A percentile compares a stretch with the other conserved stretches of the same genome.
Evolutionary conservation across 2,888 invertebrate genomes (phyloP).

Genomic region (Sarcophaga carnaria): DNA sequence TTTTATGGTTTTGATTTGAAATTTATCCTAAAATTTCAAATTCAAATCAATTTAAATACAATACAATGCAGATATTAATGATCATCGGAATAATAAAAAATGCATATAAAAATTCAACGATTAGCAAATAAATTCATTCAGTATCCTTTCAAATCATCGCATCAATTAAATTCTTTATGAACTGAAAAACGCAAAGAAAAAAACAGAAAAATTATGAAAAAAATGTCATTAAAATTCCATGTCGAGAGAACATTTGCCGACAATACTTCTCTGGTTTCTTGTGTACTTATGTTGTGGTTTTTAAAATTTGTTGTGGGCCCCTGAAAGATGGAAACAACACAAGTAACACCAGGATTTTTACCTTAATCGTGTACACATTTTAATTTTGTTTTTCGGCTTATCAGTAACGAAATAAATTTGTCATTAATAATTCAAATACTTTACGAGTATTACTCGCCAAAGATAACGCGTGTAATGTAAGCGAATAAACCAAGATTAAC

Average conservation of each 20-base stretch:
- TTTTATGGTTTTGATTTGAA: too few species aligned
- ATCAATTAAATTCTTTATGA: background rate
- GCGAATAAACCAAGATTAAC: conserved; percentile 57
- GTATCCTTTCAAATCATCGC: background rate
- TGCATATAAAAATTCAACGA: too few species aligned
- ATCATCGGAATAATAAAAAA: background rate
- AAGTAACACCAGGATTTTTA: background rate
- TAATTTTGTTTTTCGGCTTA: conserved; percentile 56
- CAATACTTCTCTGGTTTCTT: conserved; percentile 11
- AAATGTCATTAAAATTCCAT: conserved; percentile 19
- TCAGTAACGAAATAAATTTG: conserved; percentile 71
- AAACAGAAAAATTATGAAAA: background rate
- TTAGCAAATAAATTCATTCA: background rate
- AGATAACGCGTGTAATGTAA: conserved; percentile 62
- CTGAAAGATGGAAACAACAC: background rate
- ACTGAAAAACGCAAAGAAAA: background rate
- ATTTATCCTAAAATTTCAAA: too few species aligned
- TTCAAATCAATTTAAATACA: too few species aligned
- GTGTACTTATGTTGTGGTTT: conserved; percentile 16
- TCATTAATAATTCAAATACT: conserved; percentile 76
- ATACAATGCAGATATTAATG: too few species aligned
- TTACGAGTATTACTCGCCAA: conserved; percentile 72
- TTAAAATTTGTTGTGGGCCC: background rate
- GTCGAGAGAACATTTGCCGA: conserved; percentile 22
- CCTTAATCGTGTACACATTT: conserved; percentile 1